Percentiles rank a stretch among this genome's conserved stretches.
phyloP scores from a whole-genome alignment of 2,797 vertebrate genomes.

The Staurois parvus region DNA sequence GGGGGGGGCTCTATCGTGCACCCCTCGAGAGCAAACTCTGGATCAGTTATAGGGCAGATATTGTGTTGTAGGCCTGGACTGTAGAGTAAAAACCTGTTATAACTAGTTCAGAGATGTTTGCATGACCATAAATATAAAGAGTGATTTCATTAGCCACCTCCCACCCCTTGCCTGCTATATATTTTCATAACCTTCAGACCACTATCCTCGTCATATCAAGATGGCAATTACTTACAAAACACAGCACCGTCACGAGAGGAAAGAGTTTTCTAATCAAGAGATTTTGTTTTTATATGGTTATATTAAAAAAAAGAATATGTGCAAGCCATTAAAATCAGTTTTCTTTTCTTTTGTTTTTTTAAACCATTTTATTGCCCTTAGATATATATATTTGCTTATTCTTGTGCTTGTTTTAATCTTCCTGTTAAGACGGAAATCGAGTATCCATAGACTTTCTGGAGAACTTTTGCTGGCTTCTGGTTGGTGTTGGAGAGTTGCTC shows the following conservation, averaged over 20 bases:
- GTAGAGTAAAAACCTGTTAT: background rate
- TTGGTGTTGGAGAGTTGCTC: background rate
- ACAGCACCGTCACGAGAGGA: no score
- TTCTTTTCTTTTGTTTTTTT: no score
- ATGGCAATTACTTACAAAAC: background rate
- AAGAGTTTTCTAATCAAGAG: background rate
- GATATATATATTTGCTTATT: background rate
- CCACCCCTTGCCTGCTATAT: background rate
- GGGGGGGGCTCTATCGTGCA: constrained; percentile 48
- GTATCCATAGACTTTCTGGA: background rate
- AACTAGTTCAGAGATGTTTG: constrained; percentile 27
- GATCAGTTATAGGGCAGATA: background rate
- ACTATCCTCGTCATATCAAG: background rate
- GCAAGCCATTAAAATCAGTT: no score
- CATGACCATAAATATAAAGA: background rate
- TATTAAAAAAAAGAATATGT: background rate
- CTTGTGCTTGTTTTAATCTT: background rate
- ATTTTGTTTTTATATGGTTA: background rate
- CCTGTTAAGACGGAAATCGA: background rate
- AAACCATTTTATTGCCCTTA: no score
- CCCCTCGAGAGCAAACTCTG: constrained; percentile 21
- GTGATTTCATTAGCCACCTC: background rate
- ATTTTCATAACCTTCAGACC: background rate
- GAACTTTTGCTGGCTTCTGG: background rate
- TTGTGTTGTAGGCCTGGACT: background rate